Conservation (phyloP, 2,888 invertebrate genomes). For the Morinoia aosen region DNA sequence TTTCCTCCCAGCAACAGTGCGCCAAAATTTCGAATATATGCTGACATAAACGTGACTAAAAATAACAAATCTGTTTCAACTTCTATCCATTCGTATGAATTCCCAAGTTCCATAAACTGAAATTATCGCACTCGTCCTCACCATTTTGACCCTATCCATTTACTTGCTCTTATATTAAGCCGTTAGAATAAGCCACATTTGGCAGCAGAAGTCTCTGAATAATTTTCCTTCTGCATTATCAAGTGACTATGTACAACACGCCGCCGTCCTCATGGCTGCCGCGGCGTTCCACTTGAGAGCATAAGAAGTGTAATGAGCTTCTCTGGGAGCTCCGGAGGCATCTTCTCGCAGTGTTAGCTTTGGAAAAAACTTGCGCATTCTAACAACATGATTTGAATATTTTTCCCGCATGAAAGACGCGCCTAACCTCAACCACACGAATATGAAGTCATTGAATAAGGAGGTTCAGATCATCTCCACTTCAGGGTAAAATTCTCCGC, state of each 20-base stretch:
- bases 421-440: background rate
- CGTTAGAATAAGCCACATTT: background rate
- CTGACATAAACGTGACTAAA: background rate
- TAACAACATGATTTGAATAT: constrained; percentile 52
- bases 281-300: constrained; percentile 19
- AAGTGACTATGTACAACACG: background rate
- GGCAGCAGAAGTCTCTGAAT: background rate
- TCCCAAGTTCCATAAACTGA: too few species aligned
- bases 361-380: constrained; percentile 36
- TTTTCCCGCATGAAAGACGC: background rate
- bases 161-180: background rate
- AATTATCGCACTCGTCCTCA: too few species aligned
- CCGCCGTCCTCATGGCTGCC: background rate
- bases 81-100: background rate
- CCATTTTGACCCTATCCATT: background rate
- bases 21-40: background rate
- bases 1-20: background rate
- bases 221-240: background rate
- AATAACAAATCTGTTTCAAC: background rate
- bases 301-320: constrained; percentile 40
- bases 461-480: background rate
- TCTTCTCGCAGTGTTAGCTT: background rate
- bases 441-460: constrained; percentile 28
- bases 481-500: background rate
- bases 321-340: constrained; percentile 2